A percentile compares a stretch with the other conserved stretches of the same genome.
These are phyloP conservation scores for Argynnis bischoffii DNA, from an alignment of 2,888 invertebrate species.

Conservation along the genomic window DNA sequence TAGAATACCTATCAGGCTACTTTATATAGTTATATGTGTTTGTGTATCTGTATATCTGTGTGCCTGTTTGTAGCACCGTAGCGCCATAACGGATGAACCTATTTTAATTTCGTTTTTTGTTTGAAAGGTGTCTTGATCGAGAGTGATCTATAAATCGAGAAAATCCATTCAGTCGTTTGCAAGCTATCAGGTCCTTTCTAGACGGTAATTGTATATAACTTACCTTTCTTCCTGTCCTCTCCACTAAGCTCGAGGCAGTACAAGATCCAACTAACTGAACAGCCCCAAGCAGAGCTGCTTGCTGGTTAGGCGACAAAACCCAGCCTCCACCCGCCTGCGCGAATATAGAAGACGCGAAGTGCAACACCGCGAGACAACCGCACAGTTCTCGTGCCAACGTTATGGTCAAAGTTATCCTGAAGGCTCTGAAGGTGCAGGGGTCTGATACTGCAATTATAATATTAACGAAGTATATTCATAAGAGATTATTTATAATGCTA, in stretches of 20 bases:
- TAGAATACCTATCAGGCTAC: no score
- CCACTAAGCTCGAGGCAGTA: slow-evolving; percentile 69
- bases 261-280: slow-evolving; percentile 71
- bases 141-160: no score
- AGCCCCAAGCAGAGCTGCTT: slow-evolving; percentile 64
- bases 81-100: no score
- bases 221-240: slow-evolving; percentile 73
- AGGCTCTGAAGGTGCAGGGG: slow-evolving; percentile 71
- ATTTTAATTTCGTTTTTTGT: no score
- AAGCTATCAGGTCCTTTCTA: no score
- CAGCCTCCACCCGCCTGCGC: slow-evolving; percentile 56
- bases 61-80: no score
- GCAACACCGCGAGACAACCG: slow-evolving; percentile 72
- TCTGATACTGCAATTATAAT: slow-evolving; percentile 57
- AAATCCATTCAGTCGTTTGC: no score
- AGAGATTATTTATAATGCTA: no score
- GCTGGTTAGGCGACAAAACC: slow-evolving; percentile 68
- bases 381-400: slow-evolving; percentile 72
- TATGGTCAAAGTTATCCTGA: slow-evolving; percentile 78
- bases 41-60: no score
- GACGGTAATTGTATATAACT: neutral
- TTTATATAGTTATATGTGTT: no score
- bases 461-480: no score
- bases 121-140: no score
- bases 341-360: slow-evolving; percentile 77